Evolutionary conservation across 2,113 vertebrate genomes (phyloP).

Genomic region (Cranoglanis bouderius): DNA sequence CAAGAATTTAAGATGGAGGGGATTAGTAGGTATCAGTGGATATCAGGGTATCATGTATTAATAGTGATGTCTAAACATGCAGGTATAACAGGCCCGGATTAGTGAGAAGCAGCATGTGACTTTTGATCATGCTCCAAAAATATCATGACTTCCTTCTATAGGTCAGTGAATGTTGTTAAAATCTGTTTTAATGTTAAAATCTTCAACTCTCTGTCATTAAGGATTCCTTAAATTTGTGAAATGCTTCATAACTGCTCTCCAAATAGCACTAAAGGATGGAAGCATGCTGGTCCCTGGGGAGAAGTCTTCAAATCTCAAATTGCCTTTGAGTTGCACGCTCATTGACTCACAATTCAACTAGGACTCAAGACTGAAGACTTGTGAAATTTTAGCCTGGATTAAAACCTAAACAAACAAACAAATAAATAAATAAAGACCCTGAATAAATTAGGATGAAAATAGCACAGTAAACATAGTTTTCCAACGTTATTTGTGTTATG

Average conservation of each 20-base stretch:
- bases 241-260: not conserved
- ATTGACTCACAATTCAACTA: not conserved
- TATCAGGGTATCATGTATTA: not conserved
- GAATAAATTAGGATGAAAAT: not conserved
- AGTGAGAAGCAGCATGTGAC: not conserved
- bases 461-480: not conserved
- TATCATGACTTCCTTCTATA: not conserved
- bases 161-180: not conserved
- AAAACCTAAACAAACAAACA: not conserved
- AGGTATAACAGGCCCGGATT: not conserved
- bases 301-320: not conserved
- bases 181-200: not conserved
- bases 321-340: not conserved
- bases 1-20: not conserved
- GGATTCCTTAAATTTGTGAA: not conserved
- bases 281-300: constrained; percentile 30
- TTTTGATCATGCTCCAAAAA: not conserved
- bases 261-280: constrained; percentile 20
- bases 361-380: not conserved
- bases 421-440: not conserved
- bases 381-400: too few relatives aligned
- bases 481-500: too few relatives aligned
- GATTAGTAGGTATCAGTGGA: not conserved
- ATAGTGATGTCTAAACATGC: not conserved
- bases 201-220: not conserved